phyloP scores from a whole-genome alignment of 2,113 vertebrate species.

The Phylloscopus trochiloides region DNA sequence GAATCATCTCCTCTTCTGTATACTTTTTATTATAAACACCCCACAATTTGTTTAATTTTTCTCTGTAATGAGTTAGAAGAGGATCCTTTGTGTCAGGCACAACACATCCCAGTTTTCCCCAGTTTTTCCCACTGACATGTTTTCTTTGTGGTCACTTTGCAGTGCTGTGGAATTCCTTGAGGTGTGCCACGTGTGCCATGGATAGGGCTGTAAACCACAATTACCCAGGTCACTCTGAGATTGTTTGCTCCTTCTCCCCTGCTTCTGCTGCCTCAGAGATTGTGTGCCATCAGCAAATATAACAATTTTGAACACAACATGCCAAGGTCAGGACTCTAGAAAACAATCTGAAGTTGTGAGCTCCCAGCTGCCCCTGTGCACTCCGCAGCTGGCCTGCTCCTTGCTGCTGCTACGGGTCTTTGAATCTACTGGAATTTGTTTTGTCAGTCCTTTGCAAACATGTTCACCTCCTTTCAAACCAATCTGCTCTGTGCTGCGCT shows the following conservation, averaged over 20 bases:
- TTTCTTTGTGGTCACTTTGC: background rate
- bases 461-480: background rate
- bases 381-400: background rate
- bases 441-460: background rate
- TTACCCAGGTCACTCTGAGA: background rate
- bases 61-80: background rate
- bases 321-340: background rate
- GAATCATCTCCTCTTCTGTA: background rate
- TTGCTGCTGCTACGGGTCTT: background rate
- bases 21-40: background rate
- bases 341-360: background rate
- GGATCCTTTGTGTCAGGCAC: background rate
- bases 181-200: background rate
- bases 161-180: background rate
- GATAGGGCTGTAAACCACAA: background rate
- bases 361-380: no score
- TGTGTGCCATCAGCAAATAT: background rate
- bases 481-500: background rate
- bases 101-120: background rate
- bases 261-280: background rate
- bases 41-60: background rate
- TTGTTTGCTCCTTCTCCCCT: background rate
- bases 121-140: rapidly evolving
- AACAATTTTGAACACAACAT: background rate
- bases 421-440: background rate